Base-by-base conservation (phyloP, 2,888 invertebrate species). In the Sycophila texana region DNA sequence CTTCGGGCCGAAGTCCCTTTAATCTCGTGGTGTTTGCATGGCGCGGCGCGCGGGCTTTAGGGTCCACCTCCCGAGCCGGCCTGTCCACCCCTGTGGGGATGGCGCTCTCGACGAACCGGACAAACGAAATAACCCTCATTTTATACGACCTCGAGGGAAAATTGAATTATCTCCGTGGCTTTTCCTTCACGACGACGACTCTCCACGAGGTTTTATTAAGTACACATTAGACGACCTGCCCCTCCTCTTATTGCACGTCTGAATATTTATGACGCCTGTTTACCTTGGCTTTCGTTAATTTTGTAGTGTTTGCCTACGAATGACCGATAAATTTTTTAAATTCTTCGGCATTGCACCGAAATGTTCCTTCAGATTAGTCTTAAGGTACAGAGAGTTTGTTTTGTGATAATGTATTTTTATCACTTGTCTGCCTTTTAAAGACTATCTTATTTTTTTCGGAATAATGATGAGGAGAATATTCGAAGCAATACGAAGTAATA, bases 21-120 rank as follows among this genome's bases (percentile, higher is more conserved):
- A 90, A 90, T 90, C 90, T 89, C 86, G 87, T 83, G 85, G 85
- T 90, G 90, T 90, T 90, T 90, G 89, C 89, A 89, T 89, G 89
- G 87, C 58, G 39, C 39, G 20, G 51, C 85, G 84, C 86, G 79
- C 82, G 58, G 71, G 80, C 84, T 84, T 83, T 78, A 80, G 76
- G 81, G 79, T 83, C 77, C 80, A 72, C 79, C 83, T 83, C 83
- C 80, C 71, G 47, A 1, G 16, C 4, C 7, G 63, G 14, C 39
- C 74, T 78, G 57, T 63, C 65, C 61, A 53, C 79, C 73, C 74
- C 55, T 74, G 68, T 77, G 60, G 20, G 58, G 55, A n/a, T 47
- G 22, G 12, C 14, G 16, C 30, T n/a, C 55, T 18, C 53, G 18
- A 22, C 53, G 13, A 79, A 81, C 76, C 84, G 84, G 83, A 84